Evolutionary conservation across 2,888 invertebrate species (phyloP), one percentile per base, ranked within the genome.

Genomic region (Tromatobia lineatoria): DNA sequence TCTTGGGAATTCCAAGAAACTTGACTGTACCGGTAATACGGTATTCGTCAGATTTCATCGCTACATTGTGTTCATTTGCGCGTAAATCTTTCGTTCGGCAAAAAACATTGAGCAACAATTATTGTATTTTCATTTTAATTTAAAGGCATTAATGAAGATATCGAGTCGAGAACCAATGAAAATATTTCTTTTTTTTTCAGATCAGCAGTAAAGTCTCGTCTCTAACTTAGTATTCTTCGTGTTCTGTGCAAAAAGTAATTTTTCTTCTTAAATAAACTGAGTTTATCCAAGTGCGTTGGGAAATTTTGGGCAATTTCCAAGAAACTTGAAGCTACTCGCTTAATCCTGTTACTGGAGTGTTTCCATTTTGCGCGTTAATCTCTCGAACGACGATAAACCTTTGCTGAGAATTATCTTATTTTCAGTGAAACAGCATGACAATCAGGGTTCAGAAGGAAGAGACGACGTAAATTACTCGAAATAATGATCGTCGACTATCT

Each of bases 401-500:
- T 47, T 67, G 13, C 13, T 23, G 66, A 8, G 45, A 45, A 57
- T 71, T 57, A 29, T 23, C 23, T 73, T 73, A 45, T 73, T 45
- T 29, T 59, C 71, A 7, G 25, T 47, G 59, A 13, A 45, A 13
- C n/a, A 61, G 47, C 29, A 61, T 74, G 61, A 74, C 45, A 59
- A 74, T 61, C 10, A 69, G 64, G 70, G 20, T 23, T 42, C n/a
- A 18, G 11, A 42, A 23, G 25, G 7, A 11, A 45, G 47, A 50
- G 29, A 0, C 20, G 18, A 23, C n/a, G 20, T 3, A 23, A 59
- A 74, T 38, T 34, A 47, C 57, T 50, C 59, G 71, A 61, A 64
- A 45, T 69, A n/a, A 82, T 67, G 57, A 73, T 52, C 45, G 18
- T 15, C 11, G 45, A 73, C 59, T 29, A 52, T 29, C 45, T 42